These are phyloP conservation scores for Prunella himalayana DNA, from an alignment of 2,113 vertebrate genomes.

Conservation along the genomic window DNA sequence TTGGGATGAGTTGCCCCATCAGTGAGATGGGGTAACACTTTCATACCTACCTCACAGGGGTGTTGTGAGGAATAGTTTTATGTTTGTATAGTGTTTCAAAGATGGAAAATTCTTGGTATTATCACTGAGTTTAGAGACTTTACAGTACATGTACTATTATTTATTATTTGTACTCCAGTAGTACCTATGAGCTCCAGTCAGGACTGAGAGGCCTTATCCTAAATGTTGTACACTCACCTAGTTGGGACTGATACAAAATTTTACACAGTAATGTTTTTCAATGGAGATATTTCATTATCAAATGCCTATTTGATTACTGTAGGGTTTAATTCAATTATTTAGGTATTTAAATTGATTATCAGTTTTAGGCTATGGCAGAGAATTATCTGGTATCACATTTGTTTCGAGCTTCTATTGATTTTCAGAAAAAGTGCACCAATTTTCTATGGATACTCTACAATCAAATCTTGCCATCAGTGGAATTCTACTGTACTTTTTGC, in stretches of 20 bases:
- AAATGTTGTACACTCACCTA: neutral
- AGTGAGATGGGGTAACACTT: neutral
- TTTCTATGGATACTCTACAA: constrained; percentile 57
- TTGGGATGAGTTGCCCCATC: neutral
- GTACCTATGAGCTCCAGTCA: neutral
- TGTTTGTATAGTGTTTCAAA: constrained; percentile 32
- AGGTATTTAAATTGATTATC: neutral
- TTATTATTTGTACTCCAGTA: constrained; percentile 45
- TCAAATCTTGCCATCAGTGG: constrained; percentile 32
- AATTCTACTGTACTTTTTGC: constrained; percentile 51
- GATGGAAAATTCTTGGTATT: constrained; percentile 19
- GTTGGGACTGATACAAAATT: neutral
- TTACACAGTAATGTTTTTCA: neutral
- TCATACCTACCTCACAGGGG: constrained; percentile 54
- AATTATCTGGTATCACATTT: neutral
- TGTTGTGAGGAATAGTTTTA: constrained; percentile 61
- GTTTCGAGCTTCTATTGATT: constrained; percentile 28
- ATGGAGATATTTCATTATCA: neutral
- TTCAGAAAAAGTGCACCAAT: constrained; percentile 1
- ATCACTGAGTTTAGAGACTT: constrained; percentile 22
- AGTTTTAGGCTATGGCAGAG: neutral
- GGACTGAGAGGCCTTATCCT: constrained; percentile 30
- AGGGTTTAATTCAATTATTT: constrained; percentile 5
- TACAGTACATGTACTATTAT: constrained; percentile 34
- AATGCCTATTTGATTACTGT: neutral